Evolutionary conservation across 1,140 invertebrate genomes (phyloP), one percentile per base, ranked within the genome.

Genomic region (Apis mellifera): DNA sequence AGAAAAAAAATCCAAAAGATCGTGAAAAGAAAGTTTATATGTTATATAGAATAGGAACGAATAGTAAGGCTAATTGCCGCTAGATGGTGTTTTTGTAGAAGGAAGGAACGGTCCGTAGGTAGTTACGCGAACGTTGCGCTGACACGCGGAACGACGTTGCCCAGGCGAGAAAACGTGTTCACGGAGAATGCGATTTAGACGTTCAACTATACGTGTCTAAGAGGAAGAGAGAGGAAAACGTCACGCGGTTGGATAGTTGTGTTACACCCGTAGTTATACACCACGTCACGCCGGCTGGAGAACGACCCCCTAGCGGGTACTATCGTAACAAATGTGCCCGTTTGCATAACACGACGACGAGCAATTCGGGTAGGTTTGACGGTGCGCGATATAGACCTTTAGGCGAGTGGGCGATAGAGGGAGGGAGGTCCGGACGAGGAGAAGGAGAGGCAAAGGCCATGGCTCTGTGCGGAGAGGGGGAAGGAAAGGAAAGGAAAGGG

Each of bases 311-410:
- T 87, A 89, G 92, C 87, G 91, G 85, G 91, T 81, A 92, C 92
- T 94, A 93, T 92, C 93, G 91, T 93, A 94, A 94, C 93, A 94
- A 94, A 94, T 93, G 93, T 86, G 92, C 88, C 91, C 92, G 93
- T 94, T 94, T 94, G 93, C 94, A 94, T 94, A 94, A 94, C 94
- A 93, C 91, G 92, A 92, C 91, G 92, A 93, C 93, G 93, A 94
- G 93, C 93, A 93, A 94, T 94, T 94, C 93, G 91, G 93, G 91
- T 92, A 91, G 92, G 93, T 93, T 94, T 94, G 93, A 94, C 92
- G 93, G 93, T 90, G 92, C 93, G 93, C 93, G 93, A 93, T 94
- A 93, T 93, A 93, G 93, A 93, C 92, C 90, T 94, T 92, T 90
- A 92, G 92, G 89, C 82, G 57, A 17, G 71, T 42, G 65, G 26